phyloP scores from a whole-genome alignment of 2,888 invertebrate species.

The Eilema caniola region DNA sequence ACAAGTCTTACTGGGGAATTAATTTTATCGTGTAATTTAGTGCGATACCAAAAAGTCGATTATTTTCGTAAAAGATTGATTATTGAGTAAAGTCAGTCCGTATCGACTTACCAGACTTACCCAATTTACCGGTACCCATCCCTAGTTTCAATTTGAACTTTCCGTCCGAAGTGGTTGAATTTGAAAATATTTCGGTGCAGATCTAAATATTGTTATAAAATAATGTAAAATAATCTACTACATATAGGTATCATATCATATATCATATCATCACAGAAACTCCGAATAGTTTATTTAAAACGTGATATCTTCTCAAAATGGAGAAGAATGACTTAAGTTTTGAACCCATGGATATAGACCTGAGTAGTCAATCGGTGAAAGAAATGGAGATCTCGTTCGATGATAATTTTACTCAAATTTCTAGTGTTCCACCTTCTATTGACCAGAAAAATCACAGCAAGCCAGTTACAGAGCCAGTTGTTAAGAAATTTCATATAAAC shows the following conservation, averaged over 20 bases:
- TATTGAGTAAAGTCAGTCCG: too few species aligned
- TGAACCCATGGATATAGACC: conserved; percentile 82
- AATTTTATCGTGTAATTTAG: too few species aligned
- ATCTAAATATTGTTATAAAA: background rate
- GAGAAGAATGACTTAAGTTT: conserved; percentile 58
- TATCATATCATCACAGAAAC: too few species aligned
- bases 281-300: background rate
- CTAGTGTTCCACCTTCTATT: background rate
- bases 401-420: conserved; percentile 28
- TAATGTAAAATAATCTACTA: background rate
- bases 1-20: too few species aligned
- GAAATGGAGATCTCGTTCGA: conserved; percentile 71
- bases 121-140: too few species aligned
- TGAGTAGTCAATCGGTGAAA: conserved; percentile 68
- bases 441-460: background rate
- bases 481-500: conserved; percentile 63
- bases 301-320: conserved; percentile 35
- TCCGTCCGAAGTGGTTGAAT: conserved; percentile 23
- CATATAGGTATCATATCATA: background rate
- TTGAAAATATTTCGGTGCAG: conserved; percentile 24
- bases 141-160: too few species aligned
- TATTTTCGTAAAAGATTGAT: too few species aligned
- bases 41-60: too few species aligned
- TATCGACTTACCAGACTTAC: too few species aligned
- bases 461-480: conserved; percentile 25